Evolutionary conservation across 2,888 invertebrate genomes (phyloP).

Genomic region (Ornithoptera priamus): DNA sequence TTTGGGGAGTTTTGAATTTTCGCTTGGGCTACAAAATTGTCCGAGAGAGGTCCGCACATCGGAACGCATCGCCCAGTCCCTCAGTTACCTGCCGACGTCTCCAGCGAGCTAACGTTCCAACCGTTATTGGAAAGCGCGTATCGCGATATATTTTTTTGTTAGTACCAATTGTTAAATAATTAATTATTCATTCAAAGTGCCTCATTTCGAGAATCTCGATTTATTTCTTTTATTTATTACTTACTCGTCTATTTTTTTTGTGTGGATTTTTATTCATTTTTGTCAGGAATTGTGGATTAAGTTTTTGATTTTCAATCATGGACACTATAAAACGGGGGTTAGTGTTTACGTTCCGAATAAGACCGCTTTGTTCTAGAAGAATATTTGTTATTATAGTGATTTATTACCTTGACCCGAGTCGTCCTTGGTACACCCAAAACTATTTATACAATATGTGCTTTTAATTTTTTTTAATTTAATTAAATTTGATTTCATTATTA

Average conservation of each 20-base stretch:
- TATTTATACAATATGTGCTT: background rate
- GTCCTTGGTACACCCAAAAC: background rate
- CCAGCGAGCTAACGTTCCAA: background rate
- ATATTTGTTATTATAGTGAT: background rate
- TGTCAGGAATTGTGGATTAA: background rate
- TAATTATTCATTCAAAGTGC: background rate
- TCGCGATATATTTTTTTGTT: background rate
- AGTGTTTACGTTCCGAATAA: background rate
- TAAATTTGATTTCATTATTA: background rate
- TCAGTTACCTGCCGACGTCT: background rate
- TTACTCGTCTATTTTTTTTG: background rate
- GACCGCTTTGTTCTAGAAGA: conserved; percentile 7
- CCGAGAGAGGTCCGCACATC: background rate
- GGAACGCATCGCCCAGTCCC: conserved; percentile 1
- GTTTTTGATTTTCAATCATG: background rate
- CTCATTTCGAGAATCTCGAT: background rate
- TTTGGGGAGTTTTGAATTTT: conserved; percentile 13
- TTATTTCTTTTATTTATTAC: background rate
- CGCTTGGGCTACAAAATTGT: background rate
- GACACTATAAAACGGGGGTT: conserved; percentile 4
- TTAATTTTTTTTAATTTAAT: background rate
- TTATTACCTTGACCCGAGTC: background rate
- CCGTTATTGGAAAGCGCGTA: background rate
- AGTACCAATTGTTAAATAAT: background rate
- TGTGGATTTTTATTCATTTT: background rate